Conservation (phyloP, 2,113 vertebrate species). For the Peucedramus taeniatus region DNA sequence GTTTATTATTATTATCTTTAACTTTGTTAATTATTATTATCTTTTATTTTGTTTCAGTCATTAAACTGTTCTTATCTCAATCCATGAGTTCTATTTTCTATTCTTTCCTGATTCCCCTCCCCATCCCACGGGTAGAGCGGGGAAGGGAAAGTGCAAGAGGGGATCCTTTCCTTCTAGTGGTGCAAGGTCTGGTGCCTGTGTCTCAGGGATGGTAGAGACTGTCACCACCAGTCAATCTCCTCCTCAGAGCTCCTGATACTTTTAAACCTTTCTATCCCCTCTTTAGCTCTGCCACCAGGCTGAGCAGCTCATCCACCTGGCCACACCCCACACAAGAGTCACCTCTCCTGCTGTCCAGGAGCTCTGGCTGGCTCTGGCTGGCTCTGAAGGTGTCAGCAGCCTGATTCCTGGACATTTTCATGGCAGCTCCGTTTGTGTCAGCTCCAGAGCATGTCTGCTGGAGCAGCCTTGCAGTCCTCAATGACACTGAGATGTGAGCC, state of each 20-base stretch:
- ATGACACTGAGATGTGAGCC: neutral
- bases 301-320: neutral
- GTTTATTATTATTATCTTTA: neutral
- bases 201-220: neutral
- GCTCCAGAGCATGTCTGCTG: neutral
- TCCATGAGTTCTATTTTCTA: neutral
- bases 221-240: neutral
- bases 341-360: neutral
- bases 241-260: neutral
- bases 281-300: neutral
- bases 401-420: neutral
- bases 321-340: neutral
- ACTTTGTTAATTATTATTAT: neutral
- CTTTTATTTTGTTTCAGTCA: neutral
- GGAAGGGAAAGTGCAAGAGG: neutral
- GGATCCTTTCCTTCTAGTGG: neutral
- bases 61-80: neutral
- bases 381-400: too few species aligned
- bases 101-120: neutral
- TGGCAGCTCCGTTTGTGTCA: neutral
- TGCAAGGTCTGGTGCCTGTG: rapidly evolving
- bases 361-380: neutral
- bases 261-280: neutral
- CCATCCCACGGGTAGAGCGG: too few species aligned
- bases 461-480: neutral